These are phyloP conservation scores for Rhineura floridana DNA, from an alignment of 2,113 vertebrate genomes.

Conservation along the genomic window DNA sequence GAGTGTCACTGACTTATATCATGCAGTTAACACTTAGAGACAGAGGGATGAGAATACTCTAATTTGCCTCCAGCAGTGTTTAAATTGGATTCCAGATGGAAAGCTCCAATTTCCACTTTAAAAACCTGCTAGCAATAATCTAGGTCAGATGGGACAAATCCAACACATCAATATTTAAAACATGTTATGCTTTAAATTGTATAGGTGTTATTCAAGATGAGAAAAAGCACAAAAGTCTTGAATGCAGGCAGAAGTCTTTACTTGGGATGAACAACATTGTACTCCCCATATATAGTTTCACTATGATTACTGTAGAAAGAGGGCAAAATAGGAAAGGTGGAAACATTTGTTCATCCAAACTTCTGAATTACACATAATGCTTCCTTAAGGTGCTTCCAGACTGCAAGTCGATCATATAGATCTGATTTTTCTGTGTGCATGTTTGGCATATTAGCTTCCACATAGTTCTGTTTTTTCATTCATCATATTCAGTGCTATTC, in stretches of 20 bases:
- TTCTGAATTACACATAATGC: background rate
- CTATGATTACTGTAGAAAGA: background rate
- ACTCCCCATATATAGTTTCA: conserved; percentile 19
- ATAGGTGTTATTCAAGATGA: background rate
- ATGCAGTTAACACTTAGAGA: conserved; percentile 36
- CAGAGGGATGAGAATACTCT: conserved; percentile 39
- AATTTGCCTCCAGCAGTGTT: conserved; percentile 45
- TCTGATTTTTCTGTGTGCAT: too few relatives aligned
- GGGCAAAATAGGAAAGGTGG: background rate
- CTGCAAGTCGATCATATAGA: too few relatives aligned
- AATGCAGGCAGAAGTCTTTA: background rate
- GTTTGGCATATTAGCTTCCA: too few relatives aligned
- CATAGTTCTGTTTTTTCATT: too few relatives aligned
- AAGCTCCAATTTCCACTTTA: conserved; percentile 33
- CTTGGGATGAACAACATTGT: conserved; percentile 26
- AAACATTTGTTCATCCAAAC: background rate
- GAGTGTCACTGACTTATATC: conserved; percentile 23
- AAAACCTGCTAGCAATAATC: conserved; percentile 32
- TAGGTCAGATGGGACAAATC: conserved; percentile 12
- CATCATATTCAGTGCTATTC: too few relatives aligned
- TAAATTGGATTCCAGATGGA: conserved; percentile 56
- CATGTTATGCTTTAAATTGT: conserved; percentile 14
- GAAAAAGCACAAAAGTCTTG: conserved; percentile 14
- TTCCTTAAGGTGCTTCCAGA: too few relatives aligned
- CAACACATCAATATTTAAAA: conserved; percentile 45